Conservation (phyloP, 2,888 invertebrate species). For the Mantis religiosa region DNA sequence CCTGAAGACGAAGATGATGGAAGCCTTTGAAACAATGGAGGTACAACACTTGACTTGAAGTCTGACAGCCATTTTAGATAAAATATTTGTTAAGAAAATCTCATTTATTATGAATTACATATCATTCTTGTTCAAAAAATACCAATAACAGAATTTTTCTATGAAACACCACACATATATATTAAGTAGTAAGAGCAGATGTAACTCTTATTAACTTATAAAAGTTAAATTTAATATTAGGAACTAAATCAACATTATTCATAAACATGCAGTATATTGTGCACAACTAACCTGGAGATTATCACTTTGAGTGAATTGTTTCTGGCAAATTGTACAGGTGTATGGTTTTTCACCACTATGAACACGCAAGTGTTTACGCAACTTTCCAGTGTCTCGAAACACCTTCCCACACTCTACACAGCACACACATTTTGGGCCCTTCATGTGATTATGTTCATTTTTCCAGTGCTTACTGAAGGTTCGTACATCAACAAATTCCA, state of each 20-base stretch:
- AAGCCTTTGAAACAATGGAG: too few species aligned
- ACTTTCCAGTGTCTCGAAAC: not conserved
- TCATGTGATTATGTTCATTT: not conserved
- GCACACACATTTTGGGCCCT: not conserved
- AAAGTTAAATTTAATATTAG: too few species aligned
- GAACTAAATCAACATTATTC: not conserved
- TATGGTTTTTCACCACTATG: not conserved
- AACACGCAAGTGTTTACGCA: not conserved
- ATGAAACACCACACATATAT: too few species aligned
- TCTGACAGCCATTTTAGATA: too few species aligned
- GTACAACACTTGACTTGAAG: too few species aligned
- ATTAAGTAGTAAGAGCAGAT: too few species aligned
- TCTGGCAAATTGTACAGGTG: not conserved
- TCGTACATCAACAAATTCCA: not conserved
- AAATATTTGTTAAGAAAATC: too few species aligned
- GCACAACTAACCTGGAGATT: not conserved
- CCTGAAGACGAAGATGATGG: too few species aligned
- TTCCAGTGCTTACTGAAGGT: not conserved
- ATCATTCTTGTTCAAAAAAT: too few species aligned
- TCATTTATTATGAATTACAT: too few species aligned
- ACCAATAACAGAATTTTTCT: too few species aligned
- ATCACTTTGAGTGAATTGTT: not conserved
- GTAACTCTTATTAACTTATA: too few species aligned
- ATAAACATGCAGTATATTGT: not conserved
- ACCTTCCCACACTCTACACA: not conserved